These are phyloP conservation scores for Agrilus planipennis DNA, from an alignment of 1,140 invertebrate genomes.

Conservation along the genomic window DNA sequence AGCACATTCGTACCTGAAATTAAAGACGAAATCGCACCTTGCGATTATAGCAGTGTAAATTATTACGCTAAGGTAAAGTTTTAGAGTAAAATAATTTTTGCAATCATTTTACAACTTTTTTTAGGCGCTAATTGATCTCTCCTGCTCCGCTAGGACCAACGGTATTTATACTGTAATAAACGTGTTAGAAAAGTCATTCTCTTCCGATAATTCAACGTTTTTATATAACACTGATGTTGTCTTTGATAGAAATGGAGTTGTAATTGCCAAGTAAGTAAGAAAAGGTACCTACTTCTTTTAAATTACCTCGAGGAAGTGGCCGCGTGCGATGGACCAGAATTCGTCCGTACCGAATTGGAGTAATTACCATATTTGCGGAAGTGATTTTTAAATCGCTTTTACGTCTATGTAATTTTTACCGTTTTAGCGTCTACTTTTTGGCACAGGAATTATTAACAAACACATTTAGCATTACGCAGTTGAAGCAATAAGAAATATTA, in stretches of 20 bases:
- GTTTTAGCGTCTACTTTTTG: background rate
- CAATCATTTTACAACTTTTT: conserved; percentile 11
- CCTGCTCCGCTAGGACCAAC: conserved; percentile 32
- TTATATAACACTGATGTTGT: conserved; percentile 65
- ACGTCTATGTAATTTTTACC: background rate
- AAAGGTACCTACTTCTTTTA: too few species aligned
- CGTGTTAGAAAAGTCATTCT: too few species aligned
- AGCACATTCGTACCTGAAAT: too few species aligned
- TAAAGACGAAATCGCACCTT: too few species aligned
- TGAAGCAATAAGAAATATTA: conserved; percentile 2
- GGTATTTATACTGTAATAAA: conserved; percentile 57
- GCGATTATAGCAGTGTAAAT: too few species aligned
- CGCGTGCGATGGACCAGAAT: too few species aligned
- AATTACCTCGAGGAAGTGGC: too few species aligned
- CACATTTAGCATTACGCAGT: background rate
- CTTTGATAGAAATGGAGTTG: conserved; percentile 35
- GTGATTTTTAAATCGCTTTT: background rate
- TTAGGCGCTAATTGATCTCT: conserved; percentile 35
- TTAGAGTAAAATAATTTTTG: background rate
- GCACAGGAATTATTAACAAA: background rate
- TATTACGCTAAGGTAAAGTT: background rate
- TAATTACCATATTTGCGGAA: too few species aligned
- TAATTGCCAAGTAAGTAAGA: conserved; percentile 25
- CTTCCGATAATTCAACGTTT: too few species aligned
- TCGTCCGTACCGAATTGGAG: too few species aligned